A percentile compares a stretch with the other conserved stretches of the same genome.
These are phyloP conservation scores for Pseudomyrmex concolor DNA, from an alignment of 1,140 invertebrate genomes.

Conservation along the genomic window DNA sequence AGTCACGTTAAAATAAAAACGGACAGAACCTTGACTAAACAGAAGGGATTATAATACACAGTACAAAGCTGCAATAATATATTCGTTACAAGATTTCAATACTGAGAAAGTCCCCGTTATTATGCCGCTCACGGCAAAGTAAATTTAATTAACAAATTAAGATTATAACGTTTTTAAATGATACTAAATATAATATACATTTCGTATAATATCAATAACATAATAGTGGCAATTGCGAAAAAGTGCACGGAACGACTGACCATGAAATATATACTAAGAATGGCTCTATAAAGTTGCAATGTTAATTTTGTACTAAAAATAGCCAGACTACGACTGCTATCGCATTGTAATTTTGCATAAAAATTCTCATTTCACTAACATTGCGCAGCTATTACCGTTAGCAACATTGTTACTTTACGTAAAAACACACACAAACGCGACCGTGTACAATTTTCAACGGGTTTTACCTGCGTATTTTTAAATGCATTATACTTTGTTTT, in stretches of 20 bases:
- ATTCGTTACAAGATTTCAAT: conserved; percentile 20
- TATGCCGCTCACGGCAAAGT: neutral
- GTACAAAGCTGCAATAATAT: neutral
- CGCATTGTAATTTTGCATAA: conserved; percentile 15
- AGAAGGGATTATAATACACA: neutral
- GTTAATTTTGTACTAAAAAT: neutral
- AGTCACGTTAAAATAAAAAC: conserved; percentile 43
- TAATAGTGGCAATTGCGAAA: neutral
- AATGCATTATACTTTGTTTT: conserved; percentile 45
- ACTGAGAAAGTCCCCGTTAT: neutral
- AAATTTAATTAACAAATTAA: neutral
- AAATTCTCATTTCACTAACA: conserved; percentile 22
- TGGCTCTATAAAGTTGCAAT: neutral
- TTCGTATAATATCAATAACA: neutral
- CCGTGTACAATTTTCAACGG: conserved; percentile 49
- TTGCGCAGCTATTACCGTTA: conserved; percentile 52
- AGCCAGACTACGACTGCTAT: neutral
- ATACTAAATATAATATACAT: no score
- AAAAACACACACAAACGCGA: neutral
- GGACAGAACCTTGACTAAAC: conserved; percentile 16
- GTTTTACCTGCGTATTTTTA: conserved; percentile 44
- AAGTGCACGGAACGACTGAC: neutral
- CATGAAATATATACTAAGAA: neutral
- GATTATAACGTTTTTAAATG: neutral
- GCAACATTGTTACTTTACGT: conserved; percentile 47